Base-by-base conservation (phyloP, 2,888 invertebrate species). In the Troides helena region DNA sequence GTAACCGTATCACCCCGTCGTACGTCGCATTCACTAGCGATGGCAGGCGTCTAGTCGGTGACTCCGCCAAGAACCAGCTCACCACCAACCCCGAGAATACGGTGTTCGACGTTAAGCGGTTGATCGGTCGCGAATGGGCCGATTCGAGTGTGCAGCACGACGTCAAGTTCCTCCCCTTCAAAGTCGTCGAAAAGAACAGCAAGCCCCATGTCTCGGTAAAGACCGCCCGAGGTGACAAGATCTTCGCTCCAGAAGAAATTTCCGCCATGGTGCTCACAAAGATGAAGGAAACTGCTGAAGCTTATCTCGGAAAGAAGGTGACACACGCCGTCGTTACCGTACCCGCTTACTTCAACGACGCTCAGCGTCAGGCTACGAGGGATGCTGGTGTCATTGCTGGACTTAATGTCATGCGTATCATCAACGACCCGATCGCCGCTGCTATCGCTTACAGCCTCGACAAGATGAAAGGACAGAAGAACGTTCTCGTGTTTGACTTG, bases 31-130 rank as follows among this genome's bases (percentile, higher is more conserved):
- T 99, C 90, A 99, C 99, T 0, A 95, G 95, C 58, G 99, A 99
- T 77, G 98, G 98, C 25, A 99, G 99, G 89, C 96, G 99, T 85
- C 94, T 99, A 63, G 99, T 99, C 74, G 99, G 99, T 81, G 99
- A 99, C 89, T 99, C 99, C 39, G 99, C 99, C 75, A 99, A 99
- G 92, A 99, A 99, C 93, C 99, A 99, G 93, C 94, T 99, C 82
- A 99, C 99, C 61, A 97, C 98, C 72, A 99, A 99, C 93, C 99
- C 99, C 0, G 99, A 99, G 85, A 99, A 99, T 90, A 99, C 99
- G 0, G 96, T 99, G 8, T 99, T 99, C 86, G 99, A 99, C 87
- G 99, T 98, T 73, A 99, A 99, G 88, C 97, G 99, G 87, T 94
- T 99, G 72, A 99, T 99, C 83, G 99, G 99, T 73, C 95, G 99